A percentile compares a stretch with the other conserved stretches of the same genome.
phyloP scores from a whole-genome alignment of 2,888 invertebrate genomes.

The Mesochorus sp. region DNA sequence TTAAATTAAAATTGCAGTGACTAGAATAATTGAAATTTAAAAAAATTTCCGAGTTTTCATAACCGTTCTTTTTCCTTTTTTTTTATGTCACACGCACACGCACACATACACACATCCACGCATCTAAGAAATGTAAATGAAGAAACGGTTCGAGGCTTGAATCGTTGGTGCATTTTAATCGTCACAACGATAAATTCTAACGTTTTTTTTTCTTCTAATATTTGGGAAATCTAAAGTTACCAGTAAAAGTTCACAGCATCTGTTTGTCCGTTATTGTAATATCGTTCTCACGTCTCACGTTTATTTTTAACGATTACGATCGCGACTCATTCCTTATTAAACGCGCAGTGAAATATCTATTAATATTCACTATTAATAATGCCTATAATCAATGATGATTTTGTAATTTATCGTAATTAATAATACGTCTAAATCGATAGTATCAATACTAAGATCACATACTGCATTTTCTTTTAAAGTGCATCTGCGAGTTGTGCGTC shows the following conservation, averaged over 20 bases:
- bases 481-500: constrained; percentile 81
- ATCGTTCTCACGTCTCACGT: constrained; percentile 58
- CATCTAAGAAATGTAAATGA: constrained; percentile 43
- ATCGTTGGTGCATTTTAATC: constrained; percentile 63
- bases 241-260: constrained; percentile 71
- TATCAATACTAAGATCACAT: constrained; percentile 67
- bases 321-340: constrained; percentile 28
- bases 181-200: constrained; percentile 59
- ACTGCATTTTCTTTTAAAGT: constrained; percentile 73
- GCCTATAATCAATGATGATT: constrained; percentile 36
- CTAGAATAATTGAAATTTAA: too few species aligned
- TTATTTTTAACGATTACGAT: not conserved
- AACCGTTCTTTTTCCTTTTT: too few species aligned
- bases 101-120: constrained; percentile 26
- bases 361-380: constrained; percentile 5
- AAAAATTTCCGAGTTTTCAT: constrained; percentile 65
- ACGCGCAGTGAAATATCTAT: constrained; percentile 39
- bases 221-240: constrained; percentile 70
- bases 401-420: constrained; percentile 26
- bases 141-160: constrained; percentile 72
- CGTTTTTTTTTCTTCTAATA: constrained; percentile 63
- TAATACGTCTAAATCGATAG: constrained; percentile 57
- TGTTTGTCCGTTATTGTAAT: constrained; percentile 64
- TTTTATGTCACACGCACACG: too few species aligned
- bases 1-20: too few species aligned